These are phyloP conservation scores for Euglossa dilemma DNA, from an alignment of 1,140 invertebrate genomes.

Conservation along the genomic window DNA sequence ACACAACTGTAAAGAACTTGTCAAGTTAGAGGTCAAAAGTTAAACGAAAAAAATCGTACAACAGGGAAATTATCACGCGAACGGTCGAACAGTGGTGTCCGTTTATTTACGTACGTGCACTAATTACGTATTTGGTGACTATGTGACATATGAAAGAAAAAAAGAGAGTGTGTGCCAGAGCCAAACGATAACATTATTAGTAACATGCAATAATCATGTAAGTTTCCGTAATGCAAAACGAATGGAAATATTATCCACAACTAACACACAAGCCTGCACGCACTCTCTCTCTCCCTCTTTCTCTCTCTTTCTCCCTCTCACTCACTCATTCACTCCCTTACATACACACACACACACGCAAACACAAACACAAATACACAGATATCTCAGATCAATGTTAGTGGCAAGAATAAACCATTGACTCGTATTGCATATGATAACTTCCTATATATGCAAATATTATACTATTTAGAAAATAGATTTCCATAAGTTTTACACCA, in stretches of 20 bases:
- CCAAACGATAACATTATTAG: slow-evolving; percentile 59
- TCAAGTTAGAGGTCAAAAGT: background rate
- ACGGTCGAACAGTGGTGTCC: slow-evolving; percentile 11
- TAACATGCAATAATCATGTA: slow-evolving; percentile 71
- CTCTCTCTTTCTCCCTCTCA: too few relatives aligned
- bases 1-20: slow-evolving; percentile 2
- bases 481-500: slow-evolving; percentile 73
- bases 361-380: too few relatives aligned
- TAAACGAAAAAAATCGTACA: slow-evolving; percentile 1
- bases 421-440: background rate
- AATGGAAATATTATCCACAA: slow-evolving; percentile 49
- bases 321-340: too few relatives aligned
- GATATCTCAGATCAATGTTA: too few relatives aligned
- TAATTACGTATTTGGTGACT: slow-evolving; percentile 18
- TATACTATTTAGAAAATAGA: background rate
- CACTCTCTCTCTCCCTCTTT: too few relatives aligned
- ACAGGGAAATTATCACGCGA: background rate
- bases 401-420: background rate
- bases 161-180: slow-evolving; percentile 53
- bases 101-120: slow-evolving; percentile 27
- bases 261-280: too few relatives aligned
- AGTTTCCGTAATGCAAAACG: slow-evolving; percentile 71
- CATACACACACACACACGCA: too few relatives aligned
- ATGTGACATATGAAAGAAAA: slow-evolving; percentile 53
- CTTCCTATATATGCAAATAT: background rate